Base-by-base conservation (phyloP, 1,140 invertebrate genomes). In the Drosophila hydei region DNA sequence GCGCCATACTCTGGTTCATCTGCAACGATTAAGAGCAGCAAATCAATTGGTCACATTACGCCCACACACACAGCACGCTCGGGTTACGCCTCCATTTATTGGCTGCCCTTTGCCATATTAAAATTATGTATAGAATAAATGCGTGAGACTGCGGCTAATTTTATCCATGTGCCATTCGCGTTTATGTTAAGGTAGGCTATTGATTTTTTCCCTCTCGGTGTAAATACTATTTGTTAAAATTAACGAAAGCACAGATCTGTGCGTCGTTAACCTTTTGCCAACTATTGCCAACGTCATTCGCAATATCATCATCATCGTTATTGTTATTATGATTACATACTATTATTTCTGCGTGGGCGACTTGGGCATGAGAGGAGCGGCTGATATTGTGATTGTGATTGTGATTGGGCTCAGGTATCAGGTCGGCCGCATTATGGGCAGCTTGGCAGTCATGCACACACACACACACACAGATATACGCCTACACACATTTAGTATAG, bases 1-100 rank as follows among this genome's bases (percentile, higher is more conserved):
- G 71, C 74, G 70, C 77, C 81, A 85, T 85, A 58, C 74, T 88
- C 65, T 81, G 74, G 77, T 85, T 85, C 87, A 81, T 87, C 81
- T 85, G 77, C 67, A 85, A 85, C 75, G 77, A 77, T 87, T 87
- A 62, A 77, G 74, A 81, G 71, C 27, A 75, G 63, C 71, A 81
- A 81, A 85, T 75, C 74, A 87, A 59, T 83, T 65, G 61, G 54
- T 52, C 62, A 62, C 63, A 75, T 71, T 55, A 78, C 67, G 67
- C 59, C 74, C 56, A 87, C 81, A 72, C 80, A 85, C 74, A 65
- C 77, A 77, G 75, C 65, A 50, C 16, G 59, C 42, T 65, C 58
- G 16, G 38, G 42, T 45, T 36, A 40, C 43, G 33, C 62, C 65
- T 47, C 52, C 47, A 18, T 30, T 59, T 30, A 58, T 9, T 52